Evolutionary conservation across 2,113 vertebrate species (phyloP).

Genomic region (Forbesichthys papilliferus): DNA sequence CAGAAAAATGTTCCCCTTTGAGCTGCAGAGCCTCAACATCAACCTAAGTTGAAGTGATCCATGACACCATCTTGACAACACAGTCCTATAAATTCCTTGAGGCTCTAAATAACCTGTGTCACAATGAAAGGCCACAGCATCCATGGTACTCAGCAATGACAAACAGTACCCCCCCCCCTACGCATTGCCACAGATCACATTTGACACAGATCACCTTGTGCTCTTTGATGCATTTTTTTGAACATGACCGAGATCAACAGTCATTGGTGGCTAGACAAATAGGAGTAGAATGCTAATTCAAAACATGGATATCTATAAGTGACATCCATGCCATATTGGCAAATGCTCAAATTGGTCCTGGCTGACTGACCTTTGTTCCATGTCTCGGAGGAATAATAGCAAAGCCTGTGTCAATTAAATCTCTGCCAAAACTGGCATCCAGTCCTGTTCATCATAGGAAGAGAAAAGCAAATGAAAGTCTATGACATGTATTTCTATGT

Average conservation of each 20-base stretch:
- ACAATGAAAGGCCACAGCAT: constrained; percentile 62
- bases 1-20: constrained; percentile 19
- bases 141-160: constrained; percentile 49
- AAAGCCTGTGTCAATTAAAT: not conserved
- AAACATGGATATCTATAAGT: not conserved
- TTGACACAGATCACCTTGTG: constrained; percentile 38
- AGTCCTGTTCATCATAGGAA: not conserved
- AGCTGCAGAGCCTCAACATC: constrained; percentile 26
- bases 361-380: not conserved
- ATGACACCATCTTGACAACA: constrained; percentile 53
- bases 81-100: constrained; percentile 48
- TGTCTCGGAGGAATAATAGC: not conserved
- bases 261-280: too few species aligned
- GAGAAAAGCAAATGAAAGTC: too few species aligned
- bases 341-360: not conserved
- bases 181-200: constrained; percentile 42
- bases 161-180: constrained; percentile 37
- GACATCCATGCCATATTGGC: not conserved
- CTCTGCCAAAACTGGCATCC: not conserved
- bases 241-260: too few species aligned
- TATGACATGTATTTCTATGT: too few species aligned
- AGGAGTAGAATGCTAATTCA: too few species aligned
- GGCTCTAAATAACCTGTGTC: constrained; percentile 53
- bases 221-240: constrained; percentile 31
- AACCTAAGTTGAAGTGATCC: constrained; percentile 56